Conservation (phyloP, 1,140 invertebrate genomes). For the Drosophila oshimai region DNA sequence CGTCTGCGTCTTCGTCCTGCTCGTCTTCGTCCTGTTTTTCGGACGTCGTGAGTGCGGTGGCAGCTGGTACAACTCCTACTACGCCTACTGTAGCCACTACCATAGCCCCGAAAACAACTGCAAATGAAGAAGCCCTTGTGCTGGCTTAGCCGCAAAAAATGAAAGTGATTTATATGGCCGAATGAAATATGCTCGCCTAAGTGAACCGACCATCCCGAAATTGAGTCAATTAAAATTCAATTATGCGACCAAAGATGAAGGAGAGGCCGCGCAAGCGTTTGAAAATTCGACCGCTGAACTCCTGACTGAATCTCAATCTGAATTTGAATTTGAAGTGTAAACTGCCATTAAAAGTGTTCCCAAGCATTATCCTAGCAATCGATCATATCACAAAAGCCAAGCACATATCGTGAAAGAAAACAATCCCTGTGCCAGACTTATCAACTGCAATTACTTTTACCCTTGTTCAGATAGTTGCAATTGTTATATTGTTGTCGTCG, state of each 20-base stretch:
- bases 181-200: constrained; percentile 67
- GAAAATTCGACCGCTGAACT: constrained; percentile 60
- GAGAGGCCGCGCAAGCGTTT: constrained; percentile 76
- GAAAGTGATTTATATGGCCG: constrained; percentile 74
- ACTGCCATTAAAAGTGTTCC: constrained; percentile 19
- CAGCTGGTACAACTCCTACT: constrained; percentile 20
- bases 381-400: constrained; percentile 26
- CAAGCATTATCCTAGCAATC: constrained; percentile 27
- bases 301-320: constrained; percentile 27
- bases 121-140: constrained; percentile 66
- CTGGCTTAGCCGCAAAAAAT: constrained; percentile 66
- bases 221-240: constrained; percentile 76
- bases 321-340: constrained; percentile 6
- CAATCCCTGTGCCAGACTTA: background rate
- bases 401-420: constrained; percentile 18
- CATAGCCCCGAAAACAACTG: constrained; percentile 37
- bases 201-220: constrained; percentile 31
- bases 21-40: constrained; percentile 29
- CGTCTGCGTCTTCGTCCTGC: constrained; percentile 22
- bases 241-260: constrained; percentile 70
- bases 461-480: constrained; percentile 16
- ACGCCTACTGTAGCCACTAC: background rate
- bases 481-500: background rate
- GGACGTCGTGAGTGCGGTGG: constrained; percentile 39
- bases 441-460: constrained; percentile 22